phyloP scores from a whole-genome alignment of 2,888 invertebrate species.

The Temnothorax ravouxi region DNA sequence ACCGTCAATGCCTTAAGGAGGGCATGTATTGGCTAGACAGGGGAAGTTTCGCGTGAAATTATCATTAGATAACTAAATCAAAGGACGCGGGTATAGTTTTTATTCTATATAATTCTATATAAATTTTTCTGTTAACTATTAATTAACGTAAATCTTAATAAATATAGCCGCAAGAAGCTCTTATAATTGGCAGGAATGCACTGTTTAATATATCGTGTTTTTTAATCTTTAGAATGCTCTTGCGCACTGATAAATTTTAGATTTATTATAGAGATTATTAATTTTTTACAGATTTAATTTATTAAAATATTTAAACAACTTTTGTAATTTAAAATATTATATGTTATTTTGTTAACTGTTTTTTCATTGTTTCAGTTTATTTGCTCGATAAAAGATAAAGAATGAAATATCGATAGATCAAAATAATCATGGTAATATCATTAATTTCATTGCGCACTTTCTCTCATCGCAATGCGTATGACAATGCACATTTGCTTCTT shows the following conservation, averaged over 20 bases:
- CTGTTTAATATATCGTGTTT: background rate
- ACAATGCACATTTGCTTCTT: constrained; percentile 34
- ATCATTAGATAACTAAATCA: constrained; percentile 8
- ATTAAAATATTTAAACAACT: constrained; percentile 16
- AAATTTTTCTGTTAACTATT: background rate
- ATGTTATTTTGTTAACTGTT: too few relatives aligned
- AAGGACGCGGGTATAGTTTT: background rate
- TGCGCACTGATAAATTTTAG: background rate
- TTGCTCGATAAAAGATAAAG: background rate
- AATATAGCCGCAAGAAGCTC: background rate
- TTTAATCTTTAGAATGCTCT: background rate
- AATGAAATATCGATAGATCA: background rate
- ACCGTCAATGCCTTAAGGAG: constrained; percentile 18
- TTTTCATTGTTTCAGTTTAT: background rate
- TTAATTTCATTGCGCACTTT: background rate
- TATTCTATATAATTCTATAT: too few relatives aligned
- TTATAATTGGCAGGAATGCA: background rate
- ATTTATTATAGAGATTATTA: background rate
- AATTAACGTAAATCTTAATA: background rate
- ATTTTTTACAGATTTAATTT: background rate
- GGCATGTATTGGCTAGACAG: background rate
- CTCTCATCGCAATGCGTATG: background rate
- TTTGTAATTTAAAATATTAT: too few relatives aligned
- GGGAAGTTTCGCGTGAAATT: constrained; percentile 14
- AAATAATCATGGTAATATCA: background rate